These are phyloP conservation scores for Microtus richardsoni DNA, from an alignment of 2,113 vertebrate genomes.

Conservation along the genomic window DNA sequence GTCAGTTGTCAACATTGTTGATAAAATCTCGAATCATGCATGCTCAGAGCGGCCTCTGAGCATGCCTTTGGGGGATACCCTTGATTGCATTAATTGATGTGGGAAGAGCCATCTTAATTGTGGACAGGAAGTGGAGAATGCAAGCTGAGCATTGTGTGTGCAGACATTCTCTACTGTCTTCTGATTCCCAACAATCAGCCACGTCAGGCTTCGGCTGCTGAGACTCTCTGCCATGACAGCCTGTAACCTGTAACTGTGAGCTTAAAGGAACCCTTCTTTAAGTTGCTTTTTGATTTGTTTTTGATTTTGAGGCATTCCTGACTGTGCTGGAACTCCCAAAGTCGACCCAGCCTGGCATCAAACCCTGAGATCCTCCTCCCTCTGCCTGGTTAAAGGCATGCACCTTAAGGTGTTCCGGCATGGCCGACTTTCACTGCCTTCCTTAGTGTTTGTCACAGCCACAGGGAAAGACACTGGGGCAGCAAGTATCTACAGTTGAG, in stretches of 20 bases:
- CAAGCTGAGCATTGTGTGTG: accelerated
- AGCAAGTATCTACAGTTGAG: accelerated
- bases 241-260: not conserved
- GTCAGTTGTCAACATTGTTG: not conserved
- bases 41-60: not conserved
- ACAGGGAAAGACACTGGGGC: not conserved
- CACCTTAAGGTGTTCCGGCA: not conserved
- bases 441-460: not conserved
- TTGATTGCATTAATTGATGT: not conserved
- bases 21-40: not conserved
- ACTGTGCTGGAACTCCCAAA: not conserved
- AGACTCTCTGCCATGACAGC: not conserved
- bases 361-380: not conserved
- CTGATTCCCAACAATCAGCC: too few relatives aligned
- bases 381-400: not conserved
- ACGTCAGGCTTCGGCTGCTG: too few relatives aligned
- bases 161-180: not conserved
- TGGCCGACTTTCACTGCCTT: not conserved
- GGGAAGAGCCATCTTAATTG: not conserved
- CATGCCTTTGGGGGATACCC: not conserved
- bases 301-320: not conserved
- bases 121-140: too few relatives aligned
- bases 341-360: too few relatives aligned
- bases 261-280: not conserved
- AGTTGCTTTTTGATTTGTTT: not conserved